Percentiles rank a stretch among this genome's conserved stretches.
Conservation (phyloP, 2,797 vertebrate genomes). For the Siniperca obscura region DNA sequence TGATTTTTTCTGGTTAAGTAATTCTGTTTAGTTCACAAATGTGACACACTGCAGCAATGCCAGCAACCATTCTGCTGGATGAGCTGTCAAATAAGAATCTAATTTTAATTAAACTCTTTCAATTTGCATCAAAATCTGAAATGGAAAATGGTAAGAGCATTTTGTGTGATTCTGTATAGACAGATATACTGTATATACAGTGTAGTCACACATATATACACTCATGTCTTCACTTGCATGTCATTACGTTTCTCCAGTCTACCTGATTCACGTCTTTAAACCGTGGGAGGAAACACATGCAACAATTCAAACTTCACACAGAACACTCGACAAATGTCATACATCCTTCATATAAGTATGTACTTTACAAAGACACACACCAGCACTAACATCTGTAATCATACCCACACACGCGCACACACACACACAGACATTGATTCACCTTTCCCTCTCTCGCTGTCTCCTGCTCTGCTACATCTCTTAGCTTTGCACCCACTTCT, state of each 20-base stretch:
- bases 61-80: not conserved
- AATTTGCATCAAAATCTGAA: not conserved
- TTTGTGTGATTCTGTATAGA: not conserved
- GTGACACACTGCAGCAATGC: not conserved
- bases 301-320: slow-evolving; percentile 5
- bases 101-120: slow-evolving; percentile 4
- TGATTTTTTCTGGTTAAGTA: not conserved
- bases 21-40: not conserved
- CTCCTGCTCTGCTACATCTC: slow-evolving; percentile 62
- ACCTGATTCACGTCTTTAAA: not conserved
- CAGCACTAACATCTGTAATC: not conserved
- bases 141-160: not conserved
- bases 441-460: slow-evolving; percentile 15
- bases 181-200: not conserved
- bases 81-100: not conserved
- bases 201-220: not conserved
- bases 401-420: not conserved
- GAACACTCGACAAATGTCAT: slow-evolving; percentile 18
- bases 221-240: not conserved
- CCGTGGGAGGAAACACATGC: not conserved
- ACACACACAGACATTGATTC: slow-evolving; percentile 5
- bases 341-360: slow-evolving; percentile 29
- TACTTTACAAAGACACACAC: slow-evolving; percentile 8
- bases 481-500: slow-evolving; percentile 69
- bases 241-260: not conserved